Conservation (phyloP, 2,113 vertebrate species). For the Pogona vitticeps region DNA sequence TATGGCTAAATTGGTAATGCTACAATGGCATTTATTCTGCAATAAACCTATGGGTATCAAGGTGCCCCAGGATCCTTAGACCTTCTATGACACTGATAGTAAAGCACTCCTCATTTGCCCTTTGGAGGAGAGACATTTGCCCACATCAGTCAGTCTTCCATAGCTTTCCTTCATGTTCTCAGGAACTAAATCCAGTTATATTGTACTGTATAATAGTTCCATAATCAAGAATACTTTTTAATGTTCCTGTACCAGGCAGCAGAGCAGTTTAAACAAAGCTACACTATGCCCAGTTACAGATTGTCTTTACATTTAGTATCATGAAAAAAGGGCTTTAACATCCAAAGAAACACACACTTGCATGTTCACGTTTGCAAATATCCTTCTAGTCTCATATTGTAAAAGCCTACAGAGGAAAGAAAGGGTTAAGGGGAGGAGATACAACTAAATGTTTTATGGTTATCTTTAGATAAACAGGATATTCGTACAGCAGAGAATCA, state of each 20-base stretch:
- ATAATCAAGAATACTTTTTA: background rate
- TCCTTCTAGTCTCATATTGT: background rate
- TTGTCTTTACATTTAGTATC: background rate
- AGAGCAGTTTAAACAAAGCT: background rate
- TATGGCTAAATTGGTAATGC: background rate
- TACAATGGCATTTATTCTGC: background rate
- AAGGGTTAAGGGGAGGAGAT: background rate
- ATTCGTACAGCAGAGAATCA: background rate
- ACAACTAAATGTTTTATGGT: background rate
- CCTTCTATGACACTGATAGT: background rate
- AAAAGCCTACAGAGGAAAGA: background rate
- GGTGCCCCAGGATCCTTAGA: background rate
- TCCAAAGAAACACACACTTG: background rate
- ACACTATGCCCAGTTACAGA: background rate
- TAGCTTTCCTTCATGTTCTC: background rate
- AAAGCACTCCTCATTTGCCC: background rate
- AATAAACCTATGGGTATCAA: background rate
- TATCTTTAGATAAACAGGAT: background rate
- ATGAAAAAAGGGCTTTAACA: background rate
- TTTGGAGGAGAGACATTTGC: accelerated
- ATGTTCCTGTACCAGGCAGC: background rate
- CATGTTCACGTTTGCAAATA: background rate
- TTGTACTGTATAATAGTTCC: background rate
- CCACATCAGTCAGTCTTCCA: background rate
- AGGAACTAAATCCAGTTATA: background rate